Evolutionary conservation across 2,113 vertebrate species (phyloP).

Genomic region (Xerus inauris): DNA sequence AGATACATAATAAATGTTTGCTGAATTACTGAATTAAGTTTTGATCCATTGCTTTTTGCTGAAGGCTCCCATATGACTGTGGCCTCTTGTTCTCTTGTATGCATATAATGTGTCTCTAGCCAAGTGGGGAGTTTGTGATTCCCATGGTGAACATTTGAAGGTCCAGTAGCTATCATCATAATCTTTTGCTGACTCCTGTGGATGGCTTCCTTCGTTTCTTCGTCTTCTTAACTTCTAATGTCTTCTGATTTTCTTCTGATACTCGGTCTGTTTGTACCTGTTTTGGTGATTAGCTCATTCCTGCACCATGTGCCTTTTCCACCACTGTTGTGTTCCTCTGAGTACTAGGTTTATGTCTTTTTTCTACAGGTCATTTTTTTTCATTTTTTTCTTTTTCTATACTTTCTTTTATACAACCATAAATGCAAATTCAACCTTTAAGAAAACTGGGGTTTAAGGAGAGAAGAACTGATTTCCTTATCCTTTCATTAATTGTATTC

Average conservation of each 20-base stretch:
- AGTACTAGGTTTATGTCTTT: background rate
- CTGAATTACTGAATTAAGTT: constrained; percentile 60
- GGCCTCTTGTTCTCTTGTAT: background rate
- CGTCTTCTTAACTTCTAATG: background rate
- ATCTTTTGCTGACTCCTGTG: background rate
- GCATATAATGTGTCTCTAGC: background rate
- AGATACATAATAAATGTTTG: constrained; percentile 51
- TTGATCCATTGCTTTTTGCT: constrained; percentile 30
- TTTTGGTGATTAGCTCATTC: background rate
- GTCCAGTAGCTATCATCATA: background rate
- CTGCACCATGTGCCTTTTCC: background rate
- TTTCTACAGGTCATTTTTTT: background rate
- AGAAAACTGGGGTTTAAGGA: background rate
- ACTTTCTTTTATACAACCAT: background rate
- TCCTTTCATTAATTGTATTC: constrained; percentile 4
- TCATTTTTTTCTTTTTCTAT: background rate
- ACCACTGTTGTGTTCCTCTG: background rate
- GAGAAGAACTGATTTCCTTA: background rate
- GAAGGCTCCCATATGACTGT: background rate
- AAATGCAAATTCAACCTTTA: background rate
- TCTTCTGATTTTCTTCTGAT: background rate
- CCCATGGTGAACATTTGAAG: background rate
- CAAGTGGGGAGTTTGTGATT: background rate
- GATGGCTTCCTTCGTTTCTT: background rate
- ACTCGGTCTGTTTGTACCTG: background rate